A percentile compares a stretch with the other conserved stretches of the same genome.
Conservation (phyloP, 2,888 invertebrate species). For the Lasius fuliginosus region DNA sequence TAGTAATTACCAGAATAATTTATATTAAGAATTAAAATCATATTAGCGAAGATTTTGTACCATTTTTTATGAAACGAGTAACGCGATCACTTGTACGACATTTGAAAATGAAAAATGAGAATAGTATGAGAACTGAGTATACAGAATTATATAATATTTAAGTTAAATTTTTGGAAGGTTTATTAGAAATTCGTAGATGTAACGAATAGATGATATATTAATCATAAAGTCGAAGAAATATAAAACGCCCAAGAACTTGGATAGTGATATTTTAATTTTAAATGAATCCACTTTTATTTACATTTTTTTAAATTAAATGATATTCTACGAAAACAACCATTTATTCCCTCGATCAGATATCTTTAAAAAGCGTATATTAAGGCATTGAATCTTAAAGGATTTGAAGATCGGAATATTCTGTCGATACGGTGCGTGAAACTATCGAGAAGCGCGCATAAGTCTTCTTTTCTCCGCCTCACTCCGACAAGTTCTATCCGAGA, state of each 20-base stretch:
- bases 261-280: conserved; percentile 13
- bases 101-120: not conserved
- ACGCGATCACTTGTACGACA: not conserved
- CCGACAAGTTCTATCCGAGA: conserved; percentile 58
- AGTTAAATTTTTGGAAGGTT: not conserved
- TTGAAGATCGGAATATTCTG: conserved; percentile 4
- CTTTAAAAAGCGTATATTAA: conserved; percentile 11
- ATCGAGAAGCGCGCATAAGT: conserved; percentile 42
- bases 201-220: not conserved
- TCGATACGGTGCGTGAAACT: not conserved
- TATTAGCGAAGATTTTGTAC: not conserved
- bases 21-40: not conserved
- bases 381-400: not conserved
- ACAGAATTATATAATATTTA: conserved; percentile 5
- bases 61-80: not conserved
- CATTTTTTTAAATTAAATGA: not conserved
- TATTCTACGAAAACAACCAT: not conserved
- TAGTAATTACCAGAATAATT: conserved; percentile 10
- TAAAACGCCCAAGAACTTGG: not conserved
- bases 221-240: conserved; percentile 3
- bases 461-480: conserved; percentile 45
- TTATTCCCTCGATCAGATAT: not conserved
- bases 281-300: not conserved
- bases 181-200: not conserved
- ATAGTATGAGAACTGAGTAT: not conserved